Evolutionary conservation across 1,140 invertebrate genomes (phyloP).

Genomic region (Drosophila auraria): DNA sequence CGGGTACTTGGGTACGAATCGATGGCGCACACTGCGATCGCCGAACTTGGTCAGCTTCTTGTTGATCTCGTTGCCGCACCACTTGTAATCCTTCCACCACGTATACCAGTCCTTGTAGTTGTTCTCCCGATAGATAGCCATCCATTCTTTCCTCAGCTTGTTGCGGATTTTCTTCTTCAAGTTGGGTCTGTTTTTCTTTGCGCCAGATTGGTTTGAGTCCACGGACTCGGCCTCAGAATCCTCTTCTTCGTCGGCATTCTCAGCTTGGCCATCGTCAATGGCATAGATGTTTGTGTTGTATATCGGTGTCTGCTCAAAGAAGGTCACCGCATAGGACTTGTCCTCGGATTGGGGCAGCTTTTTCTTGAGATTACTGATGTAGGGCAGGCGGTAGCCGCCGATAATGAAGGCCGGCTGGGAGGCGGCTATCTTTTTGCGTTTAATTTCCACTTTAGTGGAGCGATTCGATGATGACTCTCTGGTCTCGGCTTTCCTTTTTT

Average conservation of each 20-base stretch:
- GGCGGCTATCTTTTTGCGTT: slow-evolving; percentile 8
- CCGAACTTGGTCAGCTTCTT: slow-evolving; percentile 30
- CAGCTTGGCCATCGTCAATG: neutral
- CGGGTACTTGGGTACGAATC: slow-evolving; percentile 11
- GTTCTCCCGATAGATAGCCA: slow-evolving; percentile 17
- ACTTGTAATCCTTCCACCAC: slow-evolving; percentile 66
- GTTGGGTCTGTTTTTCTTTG: neutral
- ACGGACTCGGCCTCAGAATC: slow-evolving; percentile 38
- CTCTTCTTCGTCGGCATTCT: slow-evolving; percentile 13
- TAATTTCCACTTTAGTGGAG: neutral
- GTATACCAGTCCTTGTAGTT: slow-evolving; percentile 53
- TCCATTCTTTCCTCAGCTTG: slow-evolving; percentile 26
- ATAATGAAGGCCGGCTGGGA: slow-evolving; percentile 29
- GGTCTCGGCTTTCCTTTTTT: slow-evolving; percentile 29
- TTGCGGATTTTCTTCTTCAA: neutral
- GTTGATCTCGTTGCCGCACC: slow-evolving; percentile 56
- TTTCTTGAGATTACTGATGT: slow-evolving; percentile 8
- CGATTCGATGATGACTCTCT: neutral
- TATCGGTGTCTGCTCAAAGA: slow-evolving; percentile 59
- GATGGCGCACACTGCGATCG: slow-evolving; percentile 23
- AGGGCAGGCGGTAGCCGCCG: slow-evolving; percentile 47
- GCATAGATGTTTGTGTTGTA: slow-evolving; percentile 49
- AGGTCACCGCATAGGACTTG: slow-evolving; percentile 56
- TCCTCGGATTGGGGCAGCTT: slow-evolving; percentile 43
- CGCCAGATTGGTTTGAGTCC: neutral